Base-by-base conservation (phyloP, 2,888 invertebrate species). In the Rambutsinella grinnellia region DNA sequence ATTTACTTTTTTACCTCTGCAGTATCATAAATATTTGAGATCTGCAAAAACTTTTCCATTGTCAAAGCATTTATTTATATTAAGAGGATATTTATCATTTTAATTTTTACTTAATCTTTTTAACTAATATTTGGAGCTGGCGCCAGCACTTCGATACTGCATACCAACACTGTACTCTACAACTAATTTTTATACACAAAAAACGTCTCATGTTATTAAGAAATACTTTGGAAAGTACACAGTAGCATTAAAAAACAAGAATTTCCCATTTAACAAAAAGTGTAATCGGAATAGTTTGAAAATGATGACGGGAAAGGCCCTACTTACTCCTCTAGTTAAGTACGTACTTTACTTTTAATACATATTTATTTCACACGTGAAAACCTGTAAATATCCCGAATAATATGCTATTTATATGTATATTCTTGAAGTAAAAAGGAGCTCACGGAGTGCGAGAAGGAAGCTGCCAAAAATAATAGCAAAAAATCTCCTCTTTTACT, bases 211-310 rank as follows among this genome's bases (percentile, higher is more conserved):
- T n/a, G n/a, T n/a, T n/a, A n/a, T n/a, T n/a, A n/a, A n/a, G n/a
- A n/a, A n/a, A n/a, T n/a, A n/a, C n/a, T n/a, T n/a, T n/a, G n/a
- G n/a, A n/a, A n/a, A n/a, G n/a, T n/a, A n/a, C n/a, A n/a, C n/a
- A n/a, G n/a, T n/a, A n/a, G n/a, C n/a, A n/a, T n/a, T n/a, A 65
- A 70, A 62, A 54, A 47, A 66, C 66, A 70, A 70, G 70, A 70
- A 27, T 70, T 70, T 70, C 58, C 70, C 70, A 70, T 70, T 58
- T 51, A 62, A 60, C n/a, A 21, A 44, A 49, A 28, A 28, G 44
- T 27, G 19, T 28, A 60, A 68, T 60, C 51, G 68, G 68, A 51
- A 68, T 36, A 53, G 44, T 67, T 67, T 65, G 54, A 24, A 44
- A 21, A 49, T 24, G 49, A 62, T 58, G 15, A 23, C 23, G 24